A percentile compares a stretch with the other conserved stretches of the same genome.
These are phyloP conservation scores for Rhogogaster chlorosoma DNA, from an alignment of 2,888 invertebrate species.

Conservation along the genomic window DNA sequence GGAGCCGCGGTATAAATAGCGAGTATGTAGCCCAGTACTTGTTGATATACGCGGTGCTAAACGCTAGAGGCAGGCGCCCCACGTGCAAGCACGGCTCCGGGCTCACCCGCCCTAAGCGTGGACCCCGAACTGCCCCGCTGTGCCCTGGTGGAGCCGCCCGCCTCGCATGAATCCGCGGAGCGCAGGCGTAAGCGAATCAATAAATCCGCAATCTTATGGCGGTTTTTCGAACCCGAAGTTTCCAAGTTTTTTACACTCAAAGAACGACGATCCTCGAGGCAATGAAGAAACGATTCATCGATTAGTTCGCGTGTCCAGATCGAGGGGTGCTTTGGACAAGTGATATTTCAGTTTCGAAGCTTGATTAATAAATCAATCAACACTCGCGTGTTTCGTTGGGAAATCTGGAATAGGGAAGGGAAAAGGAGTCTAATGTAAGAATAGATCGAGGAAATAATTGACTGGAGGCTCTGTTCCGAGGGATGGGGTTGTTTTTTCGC, in stretches of 20 bases:
- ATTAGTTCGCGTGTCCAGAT: neutral
- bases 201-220: constrained; percentile 39
- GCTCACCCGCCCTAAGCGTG: constrained; percentile 59
- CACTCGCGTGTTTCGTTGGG: neutral
- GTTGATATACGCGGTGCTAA: constrained; percentile 31
- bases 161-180: neutral
- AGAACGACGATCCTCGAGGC: too few relatives aligned
- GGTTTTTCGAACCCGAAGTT: neutral
- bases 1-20: constrained; percentile 29
- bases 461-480: neutral
- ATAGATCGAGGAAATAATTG: neutral
- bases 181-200: constrained; percentile 47
- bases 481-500: neutral
- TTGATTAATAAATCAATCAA: neutral
- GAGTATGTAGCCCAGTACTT: constrained; percentile 26
- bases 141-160: constrained; percentile 33
- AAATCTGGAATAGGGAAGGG: neutral
- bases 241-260: neutral
- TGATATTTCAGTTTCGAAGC: neutral
- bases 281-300: neutral
- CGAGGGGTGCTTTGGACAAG: neutral
- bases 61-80: constrained; percentile 52
- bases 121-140: constrained; percentile 56
- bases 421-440: neutral
- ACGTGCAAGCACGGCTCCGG: constrained; percentile 65